phyloP scores from a whole-genome alignment of 1,140 invertebrate species.

The Sycobia sp. region DNA sequence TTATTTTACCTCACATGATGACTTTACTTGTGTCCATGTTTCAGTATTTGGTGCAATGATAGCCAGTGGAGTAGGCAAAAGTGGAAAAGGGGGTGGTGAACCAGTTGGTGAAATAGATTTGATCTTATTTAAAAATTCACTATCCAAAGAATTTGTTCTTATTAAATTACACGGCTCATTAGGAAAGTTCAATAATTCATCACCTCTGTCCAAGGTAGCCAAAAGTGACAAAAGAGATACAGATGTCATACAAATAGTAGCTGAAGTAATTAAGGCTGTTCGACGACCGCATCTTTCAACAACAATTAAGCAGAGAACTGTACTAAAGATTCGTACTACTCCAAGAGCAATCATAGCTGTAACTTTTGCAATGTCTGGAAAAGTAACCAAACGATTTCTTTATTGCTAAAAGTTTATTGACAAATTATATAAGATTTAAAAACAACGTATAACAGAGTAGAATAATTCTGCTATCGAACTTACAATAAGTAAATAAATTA shows the following conservation, averaged over 20 bases:
- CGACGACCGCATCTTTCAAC: slow-evolving; percentile 65
- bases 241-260: slow-evolving; percentile 59
- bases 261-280: slow-evolving; percentile 61
- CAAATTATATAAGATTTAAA: too few species aligned
- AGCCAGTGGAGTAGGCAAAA: slow-evolving; percentile 55
- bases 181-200: slow-evolving; percentile 41
- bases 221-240: slow-evolving; percentile 55
- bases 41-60: slow-evolving; percentile 48
- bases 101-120: slow-evolving; percentile 42
- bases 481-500: too few species aligned
- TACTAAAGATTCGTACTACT: slow-evolving; percentile 53
- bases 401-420: background rate
- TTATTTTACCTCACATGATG: slow-evolving; percentile 51
- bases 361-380: slow-evolving; percentile 52
- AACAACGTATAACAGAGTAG: too few species aligned
- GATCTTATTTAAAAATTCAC: slow-evolving; percentile 31
- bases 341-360: slow-evolving; percentile 55
- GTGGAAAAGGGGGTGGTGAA: slow-evolving; percentile 52
- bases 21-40: slow-evolving; percentile 53
- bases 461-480: too few species aligned
- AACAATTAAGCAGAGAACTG: slow-evolving; percentile 54
- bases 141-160: slow-evolving; percentile 15
- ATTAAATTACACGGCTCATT: slow-evolving; percentile 42
- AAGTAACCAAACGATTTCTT: slow-evolving; percentile 2
- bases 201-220: slow-evolving; percentile 54